Percentiles rank a stretch among this genome's conserved stretches.
Evolutionary conservation across 2,113 vertebrate genomes (phyloP).

Genomic region (Glaucidium brasilianum): DNA sequence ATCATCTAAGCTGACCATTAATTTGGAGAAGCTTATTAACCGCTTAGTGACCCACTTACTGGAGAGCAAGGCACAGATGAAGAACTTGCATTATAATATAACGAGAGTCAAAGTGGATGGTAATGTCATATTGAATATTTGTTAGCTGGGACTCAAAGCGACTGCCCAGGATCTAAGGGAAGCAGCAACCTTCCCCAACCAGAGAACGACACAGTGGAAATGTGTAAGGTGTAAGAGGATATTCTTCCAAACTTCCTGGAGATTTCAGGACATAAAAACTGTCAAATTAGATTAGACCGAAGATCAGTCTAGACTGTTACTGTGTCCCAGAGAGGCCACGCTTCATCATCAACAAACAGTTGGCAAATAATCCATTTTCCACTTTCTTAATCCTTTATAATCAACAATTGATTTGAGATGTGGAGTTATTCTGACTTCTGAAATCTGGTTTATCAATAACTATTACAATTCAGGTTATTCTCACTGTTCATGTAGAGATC

Average conservation of each 20-base stretch:
- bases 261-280: background rate
- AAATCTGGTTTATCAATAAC: background rate
- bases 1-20: background rate
- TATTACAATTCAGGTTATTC: background rate
- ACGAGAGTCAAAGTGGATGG: background rate
- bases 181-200: background rate
- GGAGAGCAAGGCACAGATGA: background rate
- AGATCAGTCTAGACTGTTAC: fast-evolving
- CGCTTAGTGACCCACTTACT: background rate
- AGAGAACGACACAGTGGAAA: background rate
- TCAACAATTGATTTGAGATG: fast-evolving
- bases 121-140: background rate
- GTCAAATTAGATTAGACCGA: background rate
- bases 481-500: background rate
- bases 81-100: background rate
- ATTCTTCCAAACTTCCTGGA: background rate
- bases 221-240: background rate
- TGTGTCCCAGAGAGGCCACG: background rate
- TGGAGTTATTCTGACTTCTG: background rate
- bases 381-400: background rate
- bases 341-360: background rate
- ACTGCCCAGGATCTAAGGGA: background rate
- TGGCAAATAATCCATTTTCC: background rate
- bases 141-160: background rate
- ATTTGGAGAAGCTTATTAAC: background rate